These are phyloP conservation scores for Acanthococcus lagerstroemiae DNA, from an alignment of 2,888 invertebrate genomes.

Conservation along the genomic window DNA sequence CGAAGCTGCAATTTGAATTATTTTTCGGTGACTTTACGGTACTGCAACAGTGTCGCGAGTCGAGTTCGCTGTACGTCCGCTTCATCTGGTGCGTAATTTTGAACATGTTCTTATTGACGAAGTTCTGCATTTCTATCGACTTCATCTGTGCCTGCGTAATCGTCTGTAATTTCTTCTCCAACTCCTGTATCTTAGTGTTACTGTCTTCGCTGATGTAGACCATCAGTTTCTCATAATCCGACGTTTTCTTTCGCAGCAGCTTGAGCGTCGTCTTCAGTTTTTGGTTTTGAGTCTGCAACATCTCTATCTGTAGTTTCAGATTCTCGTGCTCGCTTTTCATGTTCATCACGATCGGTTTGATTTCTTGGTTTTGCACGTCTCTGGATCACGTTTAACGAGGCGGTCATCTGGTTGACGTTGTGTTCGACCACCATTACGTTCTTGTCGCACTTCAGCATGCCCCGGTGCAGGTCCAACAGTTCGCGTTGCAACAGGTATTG, in stretches of 20 bases:
- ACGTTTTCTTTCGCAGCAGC: constrained; percentile 14
- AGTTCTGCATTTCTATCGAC: constrained; percentile 17
- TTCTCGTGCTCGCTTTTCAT: constrained; percentile 18
- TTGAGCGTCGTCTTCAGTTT: constrained; percentile 4
- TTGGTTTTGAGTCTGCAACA: neutral
- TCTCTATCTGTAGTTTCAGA: neutral
- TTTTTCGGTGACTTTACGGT: neutral
- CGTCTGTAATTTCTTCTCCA: constrained; percentile 15
- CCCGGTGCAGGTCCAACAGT: constrained; percentile 15
- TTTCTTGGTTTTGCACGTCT: constrained; percentile 18
- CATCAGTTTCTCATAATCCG: constrained; percentile 20
- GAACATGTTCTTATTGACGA: constrained; percentile 16
- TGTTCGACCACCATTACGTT: constrained; percentile 24
- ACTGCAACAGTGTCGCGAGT: neutral
- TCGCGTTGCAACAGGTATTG: constrained; percentile 19
- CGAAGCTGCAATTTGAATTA: neutral
- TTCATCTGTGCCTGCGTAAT: constrained; percentile 13
- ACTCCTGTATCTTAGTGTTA: constrained; percentile 18
- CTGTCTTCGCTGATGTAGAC: neutral
- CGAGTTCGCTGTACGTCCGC: neutral
- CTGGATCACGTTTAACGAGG: constrained; percentile 16
- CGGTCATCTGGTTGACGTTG: constrained; percentile 14
- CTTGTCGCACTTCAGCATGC: constrained; percentile 25
- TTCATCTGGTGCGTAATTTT: constrained; percentile 1
- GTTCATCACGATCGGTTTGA: constrained; percentile 12